These are phyloP conservation scores for Anoplophora glabripennis DNA, from an alignment of 1,140 invertebrate species.

Conservation along the genomic window DNA sequence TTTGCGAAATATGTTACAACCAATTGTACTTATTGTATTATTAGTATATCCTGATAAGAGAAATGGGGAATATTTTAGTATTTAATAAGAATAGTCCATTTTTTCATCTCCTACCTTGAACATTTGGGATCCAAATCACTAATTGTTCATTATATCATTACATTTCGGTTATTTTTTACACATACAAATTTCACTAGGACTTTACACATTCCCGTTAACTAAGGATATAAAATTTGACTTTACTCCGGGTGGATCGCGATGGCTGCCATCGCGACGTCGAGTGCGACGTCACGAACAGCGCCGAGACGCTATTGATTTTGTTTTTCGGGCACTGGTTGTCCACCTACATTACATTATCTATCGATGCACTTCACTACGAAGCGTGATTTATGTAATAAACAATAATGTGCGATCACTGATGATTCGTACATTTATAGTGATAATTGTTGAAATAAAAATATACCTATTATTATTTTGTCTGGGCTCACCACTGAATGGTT, in stretches of 20 bases:
- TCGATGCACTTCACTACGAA: too few species aligned
- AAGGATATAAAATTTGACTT: slow-evolving; percentile 4
- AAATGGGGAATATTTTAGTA: too few species aligned
- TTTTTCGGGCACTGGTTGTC: slow-evolving; percentile 11
- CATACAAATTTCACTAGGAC: neutral
- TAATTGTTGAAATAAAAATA: too few species aligned
- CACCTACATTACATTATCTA: slow-evolving; percentile 3
- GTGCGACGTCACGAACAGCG: slow-evolving; percentile 31
- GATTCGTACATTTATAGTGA: too few species aligned
- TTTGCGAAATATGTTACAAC: too few species aligned
- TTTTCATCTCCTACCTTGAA: neutral
- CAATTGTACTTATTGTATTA: too few species aligned
- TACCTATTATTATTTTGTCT: too few species aligned
- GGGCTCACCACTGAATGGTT: too few species aligned
- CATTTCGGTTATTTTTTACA: neutral
- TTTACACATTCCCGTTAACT: slow-evolving; percentile 1
- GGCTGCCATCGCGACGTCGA: slow-evolving; percentile 1
- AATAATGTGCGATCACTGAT: too few species aligned
- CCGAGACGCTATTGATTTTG: slow-evolving; percentile 30
- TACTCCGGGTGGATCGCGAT: too few species aligned
- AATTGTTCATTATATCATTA: neutral
- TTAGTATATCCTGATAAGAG: too few species aligned
- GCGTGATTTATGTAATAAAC: too few species aligned
- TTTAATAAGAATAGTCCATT: neutral
- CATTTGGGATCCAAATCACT: neutral